phyloP scores from a whole-genome alignment of 2,888 invertebrate species.

The Dasypogon diadema region DNA sequence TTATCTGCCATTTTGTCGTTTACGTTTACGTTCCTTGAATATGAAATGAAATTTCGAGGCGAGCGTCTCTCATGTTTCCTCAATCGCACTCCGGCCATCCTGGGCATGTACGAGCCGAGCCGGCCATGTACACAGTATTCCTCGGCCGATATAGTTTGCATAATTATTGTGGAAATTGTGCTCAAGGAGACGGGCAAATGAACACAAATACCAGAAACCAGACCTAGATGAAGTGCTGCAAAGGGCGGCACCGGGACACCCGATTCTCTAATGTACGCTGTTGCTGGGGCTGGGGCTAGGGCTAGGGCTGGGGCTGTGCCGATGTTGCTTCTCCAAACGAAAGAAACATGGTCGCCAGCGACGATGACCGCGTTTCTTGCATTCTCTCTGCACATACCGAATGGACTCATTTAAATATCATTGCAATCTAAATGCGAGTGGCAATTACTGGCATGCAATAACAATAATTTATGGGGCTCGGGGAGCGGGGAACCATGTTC shows the following conservation, averaged over 20 bases:
- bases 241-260: neutral
- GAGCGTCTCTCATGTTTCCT: neutral
- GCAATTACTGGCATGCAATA: constrained; percentile 50
- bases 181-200: constrained; percentile 15
- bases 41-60: constrained; percentile 52
- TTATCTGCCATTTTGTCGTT: constrained; percentile 56
- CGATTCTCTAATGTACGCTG: constrained; percentile 32
- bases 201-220: no score
- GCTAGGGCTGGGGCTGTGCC: no score
- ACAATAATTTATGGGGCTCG: constrained; percentile 21
- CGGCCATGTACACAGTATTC: no score
- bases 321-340: constrained; percentile 12
- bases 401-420: constrained; percentile 51
- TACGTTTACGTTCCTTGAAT: constrained; percentile 56
- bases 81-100: neutral
- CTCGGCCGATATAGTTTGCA: constrained; percentile 17
- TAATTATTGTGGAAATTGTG: constrained; percentile 22
- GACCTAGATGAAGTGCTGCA: neutral
- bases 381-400: neutral
- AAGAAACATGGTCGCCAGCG: constrained; percentile 40
- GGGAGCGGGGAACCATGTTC: neutral
- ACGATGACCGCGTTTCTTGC: constrained; percentile 26
- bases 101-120: neutral
- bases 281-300: no score
- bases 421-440: constrained; percentile 41